These are phyloP conservation scores for Heliornis fulica DNA, from an alignment of 2,113 vertebrate species.

Conservation along the genomic window DNA sequence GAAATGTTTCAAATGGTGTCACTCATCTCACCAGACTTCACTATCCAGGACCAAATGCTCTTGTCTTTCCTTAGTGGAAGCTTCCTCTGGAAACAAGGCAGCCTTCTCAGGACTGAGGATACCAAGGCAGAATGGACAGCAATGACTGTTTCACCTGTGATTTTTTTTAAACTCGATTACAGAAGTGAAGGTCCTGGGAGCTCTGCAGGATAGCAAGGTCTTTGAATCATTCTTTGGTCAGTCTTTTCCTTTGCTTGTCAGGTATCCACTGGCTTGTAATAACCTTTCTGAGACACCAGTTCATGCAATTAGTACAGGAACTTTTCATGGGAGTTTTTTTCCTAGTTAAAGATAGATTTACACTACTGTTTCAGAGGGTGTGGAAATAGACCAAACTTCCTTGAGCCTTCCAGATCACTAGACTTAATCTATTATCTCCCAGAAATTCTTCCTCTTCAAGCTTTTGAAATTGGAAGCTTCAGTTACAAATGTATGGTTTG, in stretches of 20 bases:
- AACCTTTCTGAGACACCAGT: constrained; percentile 22
- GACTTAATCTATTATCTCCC: background rate
- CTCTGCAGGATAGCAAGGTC: background rate
- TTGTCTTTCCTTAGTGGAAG: background rate
- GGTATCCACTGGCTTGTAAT: background rate
- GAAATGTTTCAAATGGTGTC: background rate
- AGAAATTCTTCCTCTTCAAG: background rate
- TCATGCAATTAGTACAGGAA: background rate
- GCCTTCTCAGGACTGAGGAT: background rate
- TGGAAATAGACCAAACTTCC: background rate
- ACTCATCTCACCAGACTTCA: background rate
- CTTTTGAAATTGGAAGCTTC: background rate
- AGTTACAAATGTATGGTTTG: background rate
- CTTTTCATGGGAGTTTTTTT: background rate
- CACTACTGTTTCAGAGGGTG: background rate
- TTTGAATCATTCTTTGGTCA: background rate
- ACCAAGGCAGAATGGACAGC: background rate
- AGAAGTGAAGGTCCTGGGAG: background rate
- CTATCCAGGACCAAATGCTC: background rate
- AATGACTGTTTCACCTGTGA: background rate
- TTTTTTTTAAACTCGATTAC: background rate
- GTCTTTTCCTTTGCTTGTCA: constrained; percentile 3
- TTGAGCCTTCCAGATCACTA: background rate
- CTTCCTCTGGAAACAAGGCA: background rate
- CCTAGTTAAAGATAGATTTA: background rate